These are phyloP conservation scores for Chouioia cunea DNA, from an alignment of 2,888 invertebrate genomes.

Conservation along the genomic window DNA sequence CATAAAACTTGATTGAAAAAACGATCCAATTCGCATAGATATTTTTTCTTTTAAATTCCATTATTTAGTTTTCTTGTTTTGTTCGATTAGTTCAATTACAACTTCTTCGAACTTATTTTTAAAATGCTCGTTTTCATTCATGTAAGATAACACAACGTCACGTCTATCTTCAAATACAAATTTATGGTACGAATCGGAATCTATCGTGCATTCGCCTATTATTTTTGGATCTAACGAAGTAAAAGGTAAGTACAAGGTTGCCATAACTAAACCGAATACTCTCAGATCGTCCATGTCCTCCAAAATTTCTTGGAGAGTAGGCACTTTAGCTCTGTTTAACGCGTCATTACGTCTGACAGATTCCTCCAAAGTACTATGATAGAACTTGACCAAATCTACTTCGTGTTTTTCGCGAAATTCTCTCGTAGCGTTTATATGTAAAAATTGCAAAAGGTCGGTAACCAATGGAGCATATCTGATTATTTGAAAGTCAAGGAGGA, in stretches of 20 bases:
- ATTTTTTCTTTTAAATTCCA: no score
- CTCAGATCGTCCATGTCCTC: slow-evolving; percentile 59
- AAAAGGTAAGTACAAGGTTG: slow-evolving; percentile 56
- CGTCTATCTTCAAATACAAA: slow-evolving; percentile 52
- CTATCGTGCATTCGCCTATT: slow-evolving; percentile 48
- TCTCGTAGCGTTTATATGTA: slow-evolving; percentile 48
- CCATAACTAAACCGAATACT: slow-evolving; percentile 55
- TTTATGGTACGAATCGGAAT: slow-evolving; percentile 49
- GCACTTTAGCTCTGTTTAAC: slow-evolving; percentile 59
- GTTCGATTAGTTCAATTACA: slow-evolving; percentile 38
- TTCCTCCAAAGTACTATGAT: slow-evolving; percentile 37
- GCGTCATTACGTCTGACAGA: slow-evolving; percentile 41
- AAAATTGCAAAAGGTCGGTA: slow-evolving; percentile 45
- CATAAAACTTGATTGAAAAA: no score
- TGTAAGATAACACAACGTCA: slow-evolving; percentile 49
- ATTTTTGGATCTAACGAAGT: slow-evolving; percentile 55
- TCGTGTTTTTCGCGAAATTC: slow-evolving; percentile 43
- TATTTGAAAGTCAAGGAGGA: slow-evolving; percentile 80
- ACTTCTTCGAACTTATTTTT: slow-evolving; percentile 53
- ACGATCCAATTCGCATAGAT: no score
- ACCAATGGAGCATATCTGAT: slow-evolving; percentile 68
- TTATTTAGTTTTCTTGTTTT: no score
- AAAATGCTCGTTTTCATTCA: slow-evolving; percentile 55
- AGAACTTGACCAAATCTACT: slow-evolving; percentile 45
- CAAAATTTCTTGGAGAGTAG: slow-evolving; percentile 56